A percentile compares a stretch with the other conserved stretches of the same genome.
Conservation (phyloP, 2,113 vertebrate species). For the Epinephelus cyanopodus region DNA sequence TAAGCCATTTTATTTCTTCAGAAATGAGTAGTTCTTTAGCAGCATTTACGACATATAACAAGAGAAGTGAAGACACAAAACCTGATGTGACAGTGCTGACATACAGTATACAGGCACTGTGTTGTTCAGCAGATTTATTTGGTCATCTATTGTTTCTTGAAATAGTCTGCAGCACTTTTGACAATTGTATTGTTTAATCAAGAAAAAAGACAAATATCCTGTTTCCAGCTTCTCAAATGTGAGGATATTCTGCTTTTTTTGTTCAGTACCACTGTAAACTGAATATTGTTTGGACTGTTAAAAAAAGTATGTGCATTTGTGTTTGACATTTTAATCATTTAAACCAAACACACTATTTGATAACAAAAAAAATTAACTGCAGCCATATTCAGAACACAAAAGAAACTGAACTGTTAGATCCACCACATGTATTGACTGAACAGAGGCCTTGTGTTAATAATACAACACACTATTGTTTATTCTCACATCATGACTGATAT, state of each 20-base stretch:
- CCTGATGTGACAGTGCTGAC: neutral
- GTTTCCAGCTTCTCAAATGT: neutral
- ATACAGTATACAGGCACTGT: too few relatives aligned
- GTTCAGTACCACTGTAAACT: neutral
- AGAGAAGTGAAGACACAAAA: too few relatives aligned
- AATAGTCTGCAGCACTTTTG: neutral
- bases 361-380: neutral
- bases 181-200: neutral
- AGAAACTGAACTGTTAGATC: neutral
- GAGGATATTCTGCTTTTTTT: too few relatives aligned
- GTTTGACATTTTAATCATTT: neutral
- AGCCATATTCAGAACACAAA: neutral
- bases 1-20: neutral
- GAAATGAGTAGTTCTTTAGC: neutral
- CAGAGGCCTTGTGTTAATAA: neutral
- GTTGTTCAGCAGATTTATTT: neutral
- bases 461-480: neutral
- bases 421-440: conserved; percentile 2
- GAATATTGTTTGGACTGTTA: neutral
- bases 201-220: neutral
- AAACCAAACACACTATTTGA: neutral
- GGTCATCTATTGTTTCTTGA: neutral
- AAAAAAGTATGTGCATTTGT: neutral
- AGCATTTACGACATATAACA: neutral
- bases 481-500: neutral